A percentile compares a stretch with the other conserved stretches of the same genome.
Conservation (phyloP, 2,113 vertebrate genomes). For the Andinoacara biseriatus region DNA sequence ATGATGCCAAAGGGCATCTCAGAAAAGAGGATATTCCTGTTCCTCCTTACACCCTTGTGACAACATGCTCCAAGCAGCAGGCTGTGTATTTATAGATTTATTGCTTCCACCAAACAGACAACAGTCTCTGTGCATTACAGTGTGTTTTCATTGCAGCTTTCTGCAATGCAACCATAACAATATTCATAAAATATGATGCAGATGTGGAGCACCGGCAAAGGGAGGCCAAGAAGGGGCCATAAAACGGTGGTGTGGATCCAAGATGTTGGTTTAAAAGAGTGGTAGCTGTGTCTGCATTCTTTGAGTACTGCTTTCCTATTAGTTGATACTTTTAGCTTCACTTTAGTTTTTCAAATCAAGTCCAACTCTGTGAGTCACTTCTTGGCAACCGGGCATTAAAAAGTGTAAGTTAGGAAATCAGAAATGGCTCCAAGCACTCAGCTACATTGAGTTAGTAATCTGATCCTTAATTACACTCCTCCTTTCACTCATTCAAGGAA, state of each 20-base stretch:
- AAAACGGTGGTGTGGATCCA: neutral
- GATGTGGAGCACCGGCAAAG: neutral
- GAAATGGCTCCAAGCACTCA: neutral
- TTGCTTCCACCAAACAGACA: too few species aligned
- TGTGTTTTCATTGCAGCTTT: too few species aligned
- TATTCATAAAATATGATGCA: neutral
- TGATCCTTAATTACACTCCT: neutral
- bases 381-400: neutral
- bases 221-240: neutral
- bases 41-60: neutral
- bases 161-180: too few species aligned
- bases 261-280: neutral
- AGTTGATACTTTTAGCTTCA: neutral
- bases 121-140: too few species aligned
- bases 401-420: neutral
- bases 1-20: neutral
- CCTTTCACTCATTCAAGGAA: too few species aligned
- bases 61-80: neutral
- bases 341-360: neutral
- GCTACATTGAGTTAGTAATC: constrained; percentile 5
- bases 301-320: neutral
- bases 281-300: neutral
- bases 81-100: neutral
- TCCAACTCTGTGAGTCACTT: neutral
- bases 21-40: constrained; percentile 25